phyloP scores from a whole-genome alignment of 2,888 invertebrate species.

The Sphaerophoria taeniata region DNA sequence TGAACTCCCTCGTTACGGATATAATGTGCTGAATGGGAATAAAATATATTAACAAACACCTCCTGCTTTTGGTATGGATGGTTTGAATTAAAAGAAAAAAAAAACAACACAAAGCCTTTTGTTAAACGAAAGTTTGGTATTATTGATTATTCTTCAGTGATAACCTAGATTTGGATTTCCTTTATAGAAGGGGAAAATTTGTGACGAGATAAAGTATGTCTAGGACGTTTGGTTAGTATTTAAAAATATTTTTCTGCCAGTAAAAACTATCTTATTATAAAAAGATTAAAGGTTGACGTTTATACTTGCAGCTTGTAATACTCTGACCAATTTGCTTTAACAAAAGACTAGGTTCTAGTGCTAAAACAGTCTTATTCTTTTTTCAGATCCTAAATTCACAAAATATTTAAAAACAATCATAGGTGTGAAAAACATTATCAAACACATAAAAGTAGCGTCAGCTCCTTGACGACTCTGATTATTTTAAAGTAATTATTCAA shows the following conservation, averaged over 20 bases:
- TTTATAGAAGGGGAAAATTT: conserved; percentile 37
- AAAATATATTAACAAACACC: neutral
- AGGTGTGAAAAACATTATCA: too few species aligned
- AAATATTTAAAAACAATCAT: too few species aligned
- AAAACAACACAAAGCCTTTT: conserved; percentile 59
- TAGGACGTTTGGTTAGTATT: conserved; percentile 48
- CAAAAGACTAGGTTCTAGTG: too few species aligned
- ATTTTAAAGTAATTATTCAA: neutral
- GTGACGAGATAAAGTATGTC: conserved; percentile 61
- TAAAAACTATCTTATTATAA: too few species aligned
- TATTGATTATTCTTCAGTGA: conserved; percentile 70
- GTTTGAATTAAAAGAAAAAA: conserved; percentile 29
- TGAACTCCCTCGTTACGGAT: conserved; percentile 65
- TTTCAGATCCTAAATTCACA: too few species aligned
- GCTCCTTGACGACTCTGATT: neutral
- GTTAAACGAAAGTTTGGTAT: conserved; percentile 55
- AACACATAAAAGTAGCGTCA: too few species aligned
- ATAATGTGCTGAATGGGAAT: conserved; percentile 41
- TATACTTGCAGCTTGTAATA: too few species aligned
- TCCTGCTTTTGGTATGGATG: too few species aligned
- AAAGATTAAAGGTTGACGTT: too few species aligned
- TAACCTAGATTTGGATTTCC: conserved; percentile 66
- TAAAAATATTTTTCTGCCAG: neutral
- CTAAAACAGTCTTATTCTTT: too few species aligned
- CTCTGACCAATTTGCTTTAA: too few species aligned